Base-by-base conservation (phyloP, 2,113 vertebrate genomes). In the Astur gentilis region DNA sequence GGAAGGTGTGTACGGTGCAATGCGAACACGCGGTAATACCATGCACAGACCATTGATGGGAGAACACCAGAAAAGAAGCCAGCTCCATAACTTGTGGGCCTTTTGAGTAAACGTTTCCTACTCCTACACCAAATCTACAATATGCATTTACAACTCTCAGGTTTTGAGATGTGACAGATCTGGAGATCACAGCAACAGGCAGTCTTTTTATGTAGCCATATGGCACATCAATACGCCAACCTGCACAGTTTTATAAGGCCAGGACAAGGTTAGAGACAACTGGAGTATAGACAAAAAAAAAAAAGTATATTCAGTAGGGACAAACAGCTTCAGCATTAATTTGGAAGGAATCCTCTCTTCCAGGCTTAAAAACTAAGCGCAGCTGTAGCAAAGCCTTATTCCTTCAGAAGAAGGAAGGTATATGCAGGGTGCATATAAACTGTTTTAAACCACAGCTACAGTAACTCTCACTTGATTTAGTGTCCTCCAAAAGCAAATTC, bases 21-120 rank as follows among this genome's bases (percentile, higher is more conserved):
- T 1, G 14, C 2, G 8, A 85, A 64, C 19, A 45, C 1, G 0
- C 3, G 0, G 10, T 22, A 47, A 58, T 1, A 4, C 8, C 17
- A 34, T 4, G 13, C 62, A 54, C 55, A 25, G 71, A 55, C 6
- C 34, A 34, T 1, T 44, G 42, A 58, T 23, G 7, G 18, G 3
- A 69, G 22, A 85, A 36, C 26, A 61, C 13, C 31, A 75, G 62
- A 57, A 38, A 83, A 87, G 40, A 22, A 79, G 21, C 8, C 57
- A 90, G 47, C 57, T 40, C 17, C 16, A 11, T 17, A 85, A 34
- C 25, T 25, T 54, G 21, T 1, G 2, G 21, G 26, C 13, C 32
- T 66, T 87, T 25, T 7, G 31, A 82, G 42, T 14, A 71, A 25
- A 32, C 7, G 15, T 75, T 89, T 90, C 49, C 58, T 75, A 61